Evolutionary conservation across 2,113 vertebrate genomes (phyloP).

Genomic region (Scomber scombrus): DNA sequence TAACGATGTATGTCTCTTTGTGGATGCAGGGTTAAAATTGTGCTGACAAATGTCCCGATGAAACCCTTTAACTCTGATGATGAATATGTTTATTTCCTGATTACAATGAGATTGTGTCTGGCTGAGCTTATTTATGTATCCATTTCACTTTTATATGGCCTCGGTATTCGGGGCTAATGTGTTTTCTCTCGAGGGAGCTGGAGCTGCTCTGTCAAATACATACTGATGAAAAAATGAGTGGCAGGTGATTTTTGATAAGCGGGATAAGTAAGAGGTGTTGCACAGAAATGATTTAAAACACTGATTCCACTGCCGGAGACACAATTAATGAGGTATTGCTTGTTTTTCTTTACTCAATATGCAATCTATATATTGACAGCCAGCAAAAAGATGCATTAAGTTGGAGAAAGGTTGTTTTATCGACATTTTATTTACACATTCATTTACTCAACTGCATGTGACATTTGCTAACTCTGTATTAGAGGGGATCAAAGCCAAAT

Average conservation of each 20-base stretch:
- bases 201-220: constrained; percentile 19
- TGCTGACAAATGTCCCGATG: constrained; percentile 27
- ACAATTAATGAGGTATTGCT: constrained; percentile 5
- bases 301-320: neutral
- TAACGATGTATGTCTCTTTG: constrained; percentile 35
- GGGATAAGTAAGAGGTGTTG: neutral
- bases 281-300: constrained; percentile 12
- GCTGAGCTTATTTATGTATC: constrained; percentile 55
- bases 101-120: constrained; percentile 40
- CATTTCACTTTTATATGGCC: constrained; percentile 50
- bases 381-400: neutral
- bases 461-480: constrained; percentile 38
- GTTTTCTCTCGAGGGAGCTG: constrained; percentile 20
- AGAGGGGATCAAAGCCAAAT: constrained; percentile 54
- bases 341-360: constrained; percentile 9
- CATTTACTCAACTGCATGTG: constrained; percentile 20
- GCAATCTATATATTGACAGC: constrained; percentile 14
- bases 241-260: constrained; percentile 25
- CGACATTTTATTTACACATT: neutral
- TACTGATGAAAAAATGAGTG: constrained; percentile 19
- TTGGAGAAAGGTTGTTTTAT: neutral
- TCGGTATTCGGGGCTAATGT: constrained; percentile 30
- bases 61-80: constrained; percentile 53
- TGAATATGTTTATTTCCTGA: constrained; percentile 66
- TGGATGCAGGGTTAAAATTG: constrained; percentile 20